Evolutionary conservation across 2,888 invertebrate species (phyloP), one percentile per base, ranked within the genome.

Genomic region (Conops quadrifasciatus): DNA sequence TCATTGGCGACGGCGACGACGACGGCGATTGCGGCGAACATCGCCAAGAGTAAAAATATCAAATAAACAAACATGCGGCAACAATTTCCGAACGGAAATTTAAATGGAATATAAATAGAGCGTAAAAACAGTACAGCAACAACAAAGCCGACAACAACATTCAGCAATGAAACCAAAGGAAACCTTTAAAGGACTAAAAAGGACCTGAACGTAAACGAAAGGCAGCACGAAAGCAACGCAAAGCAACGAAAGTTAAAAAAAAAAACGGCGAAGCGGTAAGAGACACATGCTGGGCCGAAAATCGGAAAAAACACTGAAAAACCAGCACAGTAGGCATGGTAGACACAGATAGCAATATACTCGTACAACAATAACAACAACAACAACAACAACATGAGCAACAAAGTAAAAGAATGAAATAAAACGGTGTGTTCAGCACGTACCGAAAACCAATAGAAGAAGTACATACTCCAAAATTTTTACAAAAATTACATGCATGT

Each of bases 71-170:
- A 67, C 45, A 36, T 47, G 24, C 26, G 15, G 16, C 45, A 68
- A 51, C 51, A 36, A 36, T 62, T 51, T 62, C 36, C 62, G 58
- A 58, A 36, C 45, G 67, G 19, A 67, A 43, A 67, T 59, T 67
- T 67, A 45, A 67, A 67, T 67, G 58, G 28, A 67, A 58, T 67
- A 24, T 62, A 68, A 68, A 68, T 59, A 68, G 68, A 30, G n/a
- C 15, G 47, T 30, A 62, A 60, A 68, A 68, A 19, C 4, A 19
- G 19, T 56, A 43, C n/a, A 45, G 21, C 15, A 28, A 51, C 53
- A 58, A 24, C 43, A 15, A 62, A 2, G 21, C 30, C 3, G 2
- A 56, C 16, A 36, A 15, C 15, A 2, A 43, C 16, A 36, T 19
- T 30, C 19, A 11, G 2, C 16, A 19, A n/a, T n/a, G n/a, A n/a